Percentiles rank a stretch among this genome's conserved stretches.
Conservation (phyloP, 2,888 invertebrate species). For the Nephrotoma guestfalica region DNA sequence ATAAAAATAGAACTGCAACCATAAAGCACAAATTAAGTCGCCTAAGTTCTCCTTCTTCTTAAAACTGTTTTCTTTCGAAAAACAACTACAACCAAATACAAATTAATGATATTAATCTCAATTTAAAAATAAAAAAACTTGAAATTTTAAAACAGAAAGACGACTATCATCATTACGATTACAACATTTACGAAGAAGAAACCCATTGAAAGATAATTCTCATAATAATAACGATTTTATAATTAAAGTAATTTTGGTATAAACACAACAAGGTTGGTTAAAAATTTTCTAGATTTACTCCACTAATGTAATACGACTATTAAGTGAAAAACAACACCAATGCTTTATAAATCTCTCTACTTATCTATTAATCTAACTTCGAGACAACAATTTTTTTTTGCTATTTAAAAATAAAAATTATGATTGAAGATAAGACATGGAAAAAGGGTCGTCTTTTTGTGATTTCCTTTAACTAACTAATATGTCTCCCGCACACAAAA, state of each 20-base stretch:
- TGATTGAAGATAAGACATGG: slow-evolving; percentile 2
- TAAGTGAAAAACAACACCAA: not conserved
- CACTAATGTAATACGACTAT: not conserved
- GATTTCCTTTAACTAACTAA: slow-evolving; percentile 2
- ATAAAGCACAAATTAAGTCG: not conserved
- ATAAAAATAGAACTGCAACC: not conserved
- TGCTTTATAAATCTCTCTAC: not conserved
- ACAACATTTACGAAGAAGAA: not conserved
- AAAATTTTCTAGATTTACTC: not conserved
- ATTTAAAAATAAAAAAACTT: not conserved
- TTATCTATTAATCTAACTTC: slow-evolving; percentile 1
- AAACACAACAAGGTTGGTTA: not conserved
- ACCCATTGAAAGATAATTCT: not conserved
- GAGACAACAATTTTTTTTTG: not conserved
- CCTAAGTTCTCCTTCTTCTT: not conserved
- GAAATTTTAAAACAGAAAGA: not conserved
- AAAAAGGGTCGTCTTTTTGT: not conserved
- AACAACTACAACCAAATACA: not conserved
- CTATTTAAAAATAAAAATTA: not conserved
- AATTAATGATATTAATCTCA: slow-evolving; percentile 1
- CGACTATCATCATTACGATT: not conserved
- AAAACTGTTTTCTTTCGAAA: not conserved
- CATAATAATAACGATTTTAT: slow-evolving; percentile 2
- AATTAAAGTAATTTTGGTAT: slow-evolving; percentile 1
- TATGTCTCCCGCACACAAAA: not conserved